Base-by-base conservation (phyloP, 2,113 vertebrate species). In the Pluvialis apricaria region DNA sequence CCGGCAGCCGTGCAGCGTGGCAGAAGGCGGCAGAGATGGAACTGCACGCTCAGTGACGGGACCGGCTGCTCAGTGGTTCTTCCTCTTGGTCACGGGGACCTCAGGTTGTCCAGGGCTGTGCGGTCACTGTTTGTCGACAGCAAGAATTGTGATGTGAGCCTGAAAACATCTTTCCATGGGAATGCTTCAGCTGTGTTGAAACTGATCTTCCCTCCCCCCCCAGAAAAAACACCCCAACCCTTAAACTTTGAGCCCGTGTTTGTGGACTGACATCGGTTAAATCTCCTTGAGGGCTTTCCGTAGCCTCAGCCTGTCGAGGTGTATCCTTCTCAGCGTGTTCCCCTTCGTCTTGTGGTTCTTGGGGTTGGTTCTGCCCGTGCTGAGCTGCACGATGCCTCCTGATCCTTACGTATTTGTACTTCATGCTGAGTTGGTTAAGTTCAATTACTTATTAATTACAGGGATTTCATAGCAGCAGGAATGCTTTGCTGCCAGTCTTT, bases 381-480 rank as follows among this genome's bases (percentile, higher is more conserved):
- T 1, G 70, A 38, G 78, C 82, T 28, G 60, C 0, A 22, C 14
- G 31, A 12, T 79, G 4, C 54, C 76, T 66, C 19, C 1, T 5
- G 69, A 9, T 52, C 85, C 69, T 24, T 11, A 4, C 6, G 3
- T 3, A 2, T 5, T 13, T 17, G 55, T 62, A 2, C 71, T 78
- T 68, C 13, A 8, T 88, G 80, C 89, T 6, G 16, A 93, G 54
- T 54, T 5, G 9, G 38, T 36, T 15, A 12, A 70, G 26, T 38
- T 79, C 78, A 58, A 66, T 75, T 78, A 34, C 47, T 77, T 73
- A 61, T 92, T 88, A 81, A 77, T 91, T 94, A 62, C 49, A 25
- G 85, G 73, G 61, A 66, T 83, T 66, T 89, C 45, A 1, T 1
- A 61, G 79, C 57, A n/a, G 75, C 87, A 21, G 58, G 85, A 73